phyloP scores from a whole-genome alignment of 2,797 vertebrate genomes.

The Gambelia wislizenii region DNA sequence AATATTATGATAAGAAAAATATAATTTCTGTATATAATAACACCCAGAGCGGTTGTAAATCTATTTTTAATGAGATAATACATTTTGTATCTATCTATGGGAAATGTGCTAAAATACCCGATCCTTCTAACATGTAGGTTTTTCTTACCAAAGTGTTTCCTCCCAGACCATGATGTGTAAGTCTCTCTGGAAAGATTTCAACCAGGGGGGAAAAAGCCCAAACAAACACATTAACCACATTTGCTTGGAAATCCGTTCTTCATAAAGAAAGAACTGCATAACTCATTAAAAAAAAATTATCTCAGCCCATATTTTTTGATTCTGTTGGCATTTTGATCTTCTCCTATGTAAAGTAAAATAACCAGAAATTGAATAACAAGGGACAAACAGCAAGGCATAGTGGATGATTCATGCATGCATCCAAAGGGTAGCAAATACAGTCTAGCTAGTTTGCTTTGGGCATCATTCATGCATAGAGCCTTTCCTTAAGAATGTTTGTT shows the following conservation, averaged over 20 bases:
- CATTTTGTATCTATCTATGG: neutral
- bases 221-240: conserved; percentile 66
- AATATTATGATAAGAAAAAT: conserved; percentile 37
- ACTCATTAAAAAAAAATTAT: conserved; percentile 30
- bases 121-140: conserved; percentile 30
- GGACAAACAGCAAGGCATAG: neutral
- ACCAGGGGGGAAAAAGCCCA: neutral
- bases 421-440: neutral
- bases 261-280: conserved; percentile 49
- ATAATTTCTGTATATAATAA: conserved; percentile 38
- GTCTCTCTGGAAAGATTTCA: conserved; percentile 56
- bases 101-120: conserved; percentile 26
- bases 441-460: neutral
- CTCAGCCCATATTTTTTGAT: neutral
- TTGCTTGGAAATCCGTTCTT: conserved; percentile 57
- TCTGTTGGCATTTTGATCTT: neutral
- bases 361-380: neutral
- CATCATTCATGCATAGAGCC: neutral
- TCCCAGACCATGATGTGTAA: conserved; percentile 56
- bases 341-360: conserved; percentile 14
- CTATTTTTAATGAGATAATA: conserved; percentile 32
- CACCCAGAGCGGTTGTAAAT: conserved; percentile 37
- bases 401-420: neutral
- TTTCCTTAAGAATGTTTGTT: neutral
- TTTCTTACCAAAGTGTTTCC: conserved; percentile 48